Evolutionary conservation across 35 echinoderm and acorn worm genomes (phyloP).

Genomic region (Strongylocentrotus purpuratus): DNA sequence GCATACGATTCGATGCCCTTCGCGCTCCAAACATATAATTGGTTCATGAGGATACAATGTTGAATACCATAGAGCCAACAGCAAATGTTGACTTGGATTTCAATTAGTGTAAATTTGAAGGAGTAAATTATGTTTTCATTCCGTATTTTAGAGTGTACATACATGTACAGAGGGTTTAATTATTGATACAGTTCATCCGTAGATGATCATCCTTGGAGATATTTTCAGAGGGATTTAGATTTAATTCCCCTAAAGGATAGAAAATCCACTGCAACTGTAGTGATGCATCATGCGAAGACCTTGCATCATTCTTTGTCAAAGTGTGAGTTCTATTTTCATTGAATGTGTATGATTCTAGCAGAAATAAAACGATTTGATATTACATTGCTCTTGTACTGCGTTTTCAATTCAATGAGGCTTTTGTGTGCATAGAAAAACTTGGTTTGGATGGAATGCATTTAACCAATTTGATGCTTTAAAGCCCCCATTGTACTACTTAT

Average conservation of each 20-base stretch:
- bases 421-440: no score
- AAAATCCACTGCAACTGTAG: background rate
- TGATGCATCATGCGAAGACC: background rate
- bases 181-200: background rate
- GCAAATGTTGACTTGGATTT: background rate
- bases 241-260: background rate
- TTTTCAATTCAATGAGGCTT: background rate
- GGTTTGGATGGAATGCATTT: no score
- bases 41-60: background rate
- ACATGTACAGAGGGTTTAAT: background rate
- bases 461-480: no score
- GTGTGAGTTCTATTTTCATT: conserved; percentile 18
- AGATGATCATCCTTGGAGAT: background rate
- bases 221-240: background rate
- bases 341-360: background rate
- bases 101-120: background rate
- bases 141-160: background rate
- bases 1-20: no score
- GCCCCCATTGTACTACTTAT: no score
- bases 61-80: background rate
- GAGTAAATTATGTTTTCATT: background rate
- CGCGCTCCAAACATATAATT: no score
- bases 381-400: background rate
- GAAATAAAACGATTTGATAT: background rate
- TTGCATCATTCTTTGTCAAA: background rate